These are phyloP conservation scores for Shargacucullia verbasci DNA, from an alignment of 2,888 invertebrate genomes.

Conservation along the genomic window DNA sequence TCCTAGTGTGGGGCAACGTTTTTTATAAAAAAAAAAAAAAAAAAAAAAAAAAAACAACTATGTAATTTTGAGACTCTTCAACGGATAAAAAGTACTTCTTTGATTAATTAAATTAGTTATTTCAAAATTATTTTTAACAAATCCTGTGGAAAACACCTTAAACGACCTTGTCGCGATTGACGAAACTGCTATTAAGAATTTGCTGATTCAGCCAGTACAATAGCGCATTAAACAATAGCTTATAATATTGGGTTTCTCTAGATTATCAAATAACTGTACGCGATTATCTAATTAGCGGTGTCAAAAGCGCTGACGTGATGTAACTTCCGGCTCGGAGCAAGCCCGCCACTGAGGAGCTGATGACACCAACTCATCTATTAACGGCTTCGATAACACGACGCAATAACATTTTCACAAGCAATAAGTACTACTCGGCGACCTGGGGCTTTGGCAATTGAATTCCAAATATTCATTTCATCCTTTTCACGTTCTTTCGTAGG, in stretches of 20 bases:
- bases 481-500: constrained; percentile 2
- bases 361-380: constrained; percentile 64
- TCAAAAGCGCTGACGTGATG: constrained; percentile 53
- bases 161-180: constrained; percentile 46
- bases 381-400: constrained; percentile 62
- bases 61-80: neutral
- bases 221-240: constrained; percentile 51
- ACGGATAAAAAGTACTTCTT: neutral
- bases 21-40: too few species aligned
- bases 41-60: too few species aligned
- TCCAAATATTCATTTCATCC: constrained; percentile 27
- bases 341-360: constrained; percentile 42
- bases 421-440: constrained; percentile 33
- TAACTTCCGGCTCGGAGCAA: constrained; percentile 46
- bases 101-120: too few species aligned
- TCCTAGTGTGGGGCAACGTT: too few species aligned
- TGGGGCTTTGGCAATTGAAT: constrained; percentile 29
- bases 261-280: constrained; percentile 57
- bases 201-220: constrained; percentile 42
- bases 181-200: constrained; percentile 16
- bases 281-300: constrained; percentile 66
- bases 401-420: constrained; percentile 58
- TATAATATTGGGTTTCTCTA: constrained; percentile 46
- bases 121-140: neutral
- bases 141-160: constrained; percentile 14